Evolutionary conservation across 2,888 invertebrate species (phyloP).

Genomic region (Drosophila colorata): DNA sequence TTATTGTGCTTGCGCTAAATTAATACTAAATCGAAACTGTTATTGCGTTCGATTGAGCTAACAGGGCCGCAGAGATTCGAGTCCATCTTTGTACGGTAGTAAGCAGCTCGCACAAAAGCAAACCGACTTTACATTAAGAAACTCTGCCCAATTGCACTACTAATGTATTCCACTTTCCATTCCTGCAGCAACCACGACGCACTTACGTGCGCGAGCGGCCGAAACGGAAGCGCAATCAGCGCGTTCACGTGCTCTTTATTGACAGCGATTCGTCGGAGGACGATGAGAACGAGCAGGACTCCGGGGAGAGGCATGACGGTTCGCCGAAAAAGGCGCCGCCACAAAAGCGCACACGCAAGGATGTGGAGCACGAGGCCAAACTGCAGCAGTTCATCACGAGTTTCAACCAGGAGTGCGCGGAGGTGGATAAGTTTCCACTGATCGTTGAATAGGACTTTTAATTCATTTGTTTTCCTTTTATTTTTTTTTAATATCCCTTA

Average conservation of each 20-base stretch:
- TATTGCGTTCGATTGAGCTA: slow-evolving; percentile 59
- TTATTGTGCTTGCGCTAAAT: slow-evolving; percentile 54
- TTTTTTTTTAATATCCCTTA: slow-evolving; percentile 4
- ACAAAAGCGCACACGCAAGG: slow-evolving; percentile 57
- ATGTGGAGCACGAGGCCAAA: slow-evolving; percentile 55
- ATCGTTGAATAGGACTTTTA: slow-evolving; percentile 69
- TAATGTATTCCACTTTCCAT: neutral
- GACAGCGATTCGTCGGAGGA: slow-evolving; percentile 76
- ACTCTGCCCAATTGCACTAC: too few relatives aligned
- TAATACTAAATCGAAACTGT: slow-evolving; percentile 44
- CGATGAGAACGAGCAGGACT: slow-evolving; percentile 57
- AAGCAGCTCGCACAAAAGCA: slow-evolving; percentile 64
- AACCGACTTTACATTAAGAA: neutral
- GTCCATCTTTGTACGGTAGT: slow-evolving; percentile 72
- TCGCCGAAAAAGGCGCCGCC: slow-evolving; percentile 55
- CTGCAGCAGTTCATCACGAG: slow-evolving; percentile 76
- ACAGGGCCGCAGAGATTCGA: slow-evolving; percentile 75
- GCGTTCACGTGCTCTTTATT: slow-evolving; percentile 65
- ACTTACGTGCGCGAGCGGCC: slow-evolving; percentile 76
- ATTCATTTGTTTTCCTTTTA: neutral
- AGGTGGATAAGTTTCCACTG: slow-evolving; percentile 81
- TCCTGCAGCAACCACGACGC: slow-evolving; percentile 70
- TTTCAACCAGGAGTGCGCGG: slow-evolving; percentile 82
- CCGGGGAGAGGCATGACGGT: slow-evolving; percentile 28
- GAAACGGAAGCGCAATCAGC: slow-evolving; percentile 74